phyloP scores from a whole-genome alignment of 2,888 invertebrate species.

The Lycia hirtaria region DNA sequence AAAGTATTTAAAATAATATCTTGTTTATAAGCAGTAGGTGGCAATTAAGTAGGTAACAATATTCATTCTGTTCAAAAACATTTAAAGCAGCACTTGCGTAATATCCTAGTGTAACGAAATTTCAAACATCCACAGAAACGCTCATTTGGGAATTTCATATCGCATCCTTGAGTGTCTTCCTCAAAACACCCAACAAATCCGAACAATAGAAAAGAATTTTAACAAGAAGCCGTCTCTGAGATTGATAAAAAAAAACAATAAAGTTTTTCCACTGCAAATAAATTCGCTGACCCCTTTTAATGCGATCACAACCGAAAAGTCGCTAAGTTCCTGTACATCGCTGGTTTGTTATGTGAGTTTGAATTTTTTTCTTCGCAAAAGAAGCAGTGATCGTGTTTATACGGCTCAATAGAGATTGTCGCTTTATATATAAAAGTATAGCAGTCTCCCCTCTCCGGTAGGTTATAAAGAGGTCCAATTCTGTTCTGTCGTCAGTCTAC shows the following conservation, averaged over 20 bases:
- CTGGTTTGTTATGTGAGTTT: conserved; percentile 4
- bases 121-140: conserved; percentile 19
- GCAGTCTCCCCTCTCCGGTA: conserved; percentile 49
- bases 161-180: conserved; percentile 21
- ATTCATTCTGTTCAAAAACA: conserved; percentile 2
- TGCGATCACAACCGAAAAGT: conserved; percentile 9
- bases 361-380: neutral
- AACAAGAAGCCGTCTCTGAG: conserved; percentile 25
- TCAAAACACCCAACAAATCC: conserved; percentile 12
- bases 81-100: conserved; percentile 9
- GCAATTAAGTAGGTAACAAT: too few species aligned
- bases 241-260: conserved; percentile 37
- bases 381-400: conserved; percentile 19
- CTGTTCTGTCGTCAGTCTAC: conserved; percentile 56
- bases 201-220: conserved; percentile 31
- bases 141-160: conserved; percentile 20
- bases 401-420: conserved; percentile 16
- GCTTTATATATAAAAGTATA: conserved; percentile 36
- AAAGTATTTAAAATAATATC: too few species aligned
- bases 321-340: conserved; percentile 26
- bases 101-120: conserved; percentile 33
- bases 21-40: too few species aligned
- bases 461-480: conserved; percentile 59
- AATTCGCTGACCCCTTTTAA: conserved; percentile 38
- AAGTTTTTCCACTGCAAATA: conserved; percentile 40